These are phyloP conservation scores for Eurytoma californica DNA, from an alignment of 2,888 invertebrate species.

Conservation along the genomic window DNA sequence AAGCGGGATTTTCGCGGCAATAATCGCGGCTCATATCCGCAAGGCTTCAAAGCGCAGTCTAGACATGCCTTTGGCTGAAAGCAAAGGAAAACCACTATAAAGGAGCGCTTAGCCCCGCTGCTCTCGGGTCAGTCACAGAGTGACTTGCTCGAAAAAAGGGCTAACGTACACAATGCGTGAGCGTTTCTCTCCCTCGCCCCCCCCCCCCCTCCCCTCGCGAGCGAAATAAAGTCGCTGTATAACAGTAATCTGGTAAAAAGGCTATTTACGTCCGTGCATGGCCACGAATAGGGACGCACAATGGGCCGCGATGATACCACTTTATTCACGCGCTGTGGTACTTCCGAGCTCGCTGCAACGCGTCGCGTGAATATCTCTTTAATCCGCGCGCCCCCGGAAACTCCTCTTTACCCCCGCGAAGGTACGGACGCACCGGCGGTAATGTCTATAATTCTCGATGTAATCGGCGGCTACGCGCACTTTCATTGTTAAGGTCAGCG, in stretches of 20 bases:
- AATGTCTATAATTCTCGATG: not conserved
- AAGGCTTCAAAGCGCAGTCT: constrained; percentile 17
- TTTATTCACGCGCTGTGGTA: not conserved
- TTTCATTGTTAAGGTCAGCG: constrained; percentile 41
- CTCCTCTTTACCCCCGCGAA: not conserved
- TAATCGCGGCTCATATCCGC: constrained; percentile 26
- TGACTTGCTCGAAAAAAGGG: constrained; percentile 25
- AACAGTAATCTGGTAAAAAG: constrained; percentile 38
- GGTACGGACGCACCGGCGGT: not conserved
- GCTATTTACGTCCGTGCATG: not conserved
- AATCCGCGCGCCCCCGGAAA: not conserved
- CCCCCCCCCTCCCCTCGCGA: not conserved
- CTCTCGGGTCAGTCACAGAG: constrained; percentile 22
- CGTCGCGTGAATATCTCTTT: not conserved
- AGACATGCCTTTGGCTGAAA: constrained; percentile 20
- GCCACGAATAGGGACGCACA: not conserved
- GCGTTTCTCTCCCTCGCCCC: no score
- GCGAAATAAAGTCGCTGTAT: constrained; percentile 1
- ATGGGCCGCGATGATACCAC: constrained; percentile 16
- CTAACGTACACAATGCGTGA: not conserved
- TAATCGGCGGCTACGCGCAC: not conserved
- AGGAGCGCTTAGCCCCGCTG: not conserved
- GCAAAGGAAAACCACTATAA: constrained; percentile 4
- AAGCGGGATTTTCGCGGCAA: constrained; percentile 11
- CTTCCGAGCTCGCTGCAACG: not conserved